phyloP scores from a whole-genome alignment of 2,113 vertebrate species.

The Microtus richardsoni region DNA sequence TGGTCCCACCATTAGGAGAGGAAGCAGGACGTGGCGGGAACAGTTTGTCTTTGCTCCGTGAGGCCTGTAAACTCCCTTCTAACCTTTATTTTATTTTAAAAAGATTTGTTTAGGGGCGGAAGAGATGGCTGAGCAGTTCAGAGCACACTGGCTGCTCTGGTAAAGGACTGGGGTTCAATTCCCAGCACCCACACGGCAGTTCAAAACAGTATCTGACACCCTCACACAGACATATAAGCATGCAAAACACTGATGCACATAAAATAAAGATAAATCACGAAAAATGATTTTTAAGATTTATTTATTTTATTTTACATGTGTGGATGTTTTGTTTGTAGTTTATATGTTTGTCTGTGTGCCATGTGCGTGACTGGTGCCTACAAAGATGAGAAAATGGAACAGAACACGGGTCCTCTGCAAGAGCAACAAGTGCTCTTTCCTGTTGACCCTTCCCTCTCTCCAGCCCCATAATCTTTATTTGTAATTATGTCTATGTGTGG shows the following conservation, averaged over 20 bases:
- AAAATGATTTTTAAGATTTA: neutral
- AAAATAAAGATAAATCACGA: neutral
- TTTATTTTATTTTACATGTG: neutral
- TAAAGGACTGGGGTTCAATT: neutral
- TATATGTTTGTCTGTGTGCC: neutral
- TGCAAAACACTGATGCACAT: neutral
- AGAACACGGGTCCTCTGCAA: neutral
- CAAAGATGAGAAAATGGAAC: neutral
- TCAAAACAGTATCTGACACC: neutral
- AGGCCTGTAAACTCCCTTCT: neutral
- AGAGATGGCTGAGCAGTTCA: neutral
- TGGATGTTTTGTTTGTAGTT: neutral
- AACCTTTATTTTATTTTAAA: neutral
- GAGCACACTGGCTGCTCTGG: neutral
- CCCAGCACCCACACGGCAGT: neutral
- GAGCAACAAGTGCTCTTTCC: neutral
- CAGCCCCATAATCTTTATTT: neutral
- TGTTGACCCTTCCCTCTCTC: neutral
- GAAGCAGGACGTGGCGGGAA: neutral
- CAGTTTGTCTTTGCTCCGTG: neutral
- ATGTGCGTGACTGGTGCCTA: neutral
- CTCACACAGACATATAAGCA: neutral
- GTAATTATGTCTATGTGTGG: neutral
- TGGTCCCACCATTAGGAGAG: neutral
- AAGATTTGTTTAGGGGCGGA: neutral